phyloP scores from a whole-genome alignment of 2,797 vertebrate species.

The Kryptolebias ocellatus region DNA sequence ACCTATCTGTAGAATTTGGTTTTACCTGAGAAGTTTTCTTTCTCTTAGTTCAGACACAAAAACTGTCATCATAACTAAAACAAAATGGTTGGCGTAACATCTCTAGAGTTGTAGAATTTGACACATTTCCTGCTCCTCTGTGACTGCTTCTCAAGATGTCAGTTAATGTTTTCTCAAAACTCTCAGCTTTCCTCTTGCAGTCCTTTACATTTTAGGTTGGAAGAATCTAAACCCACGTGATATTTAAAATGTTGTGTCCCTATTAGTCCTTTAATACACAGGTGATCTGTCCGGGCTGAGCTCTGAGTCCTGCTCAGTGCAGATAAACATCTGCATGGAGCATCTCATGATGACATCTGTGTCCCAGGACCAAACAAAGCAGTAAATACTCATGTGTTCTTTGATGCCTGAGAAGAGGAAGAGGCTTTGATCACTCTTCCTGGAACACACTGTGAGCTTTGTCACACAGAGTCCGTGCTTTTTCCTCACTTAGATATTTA shows the following conservation, averaged over 20 bases:
- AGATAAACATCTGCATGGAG: background rate
- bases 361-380: conserved; percentile 71
- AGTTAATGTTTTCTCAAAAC: background rate
- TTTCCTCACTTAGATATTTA: conserved; percentile 54
- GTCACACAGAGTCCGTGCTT: conserved; percentile 51
- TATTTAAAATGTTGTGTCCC: background rate
- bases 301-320: background rate
- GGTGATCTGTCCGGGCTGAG: conserved; percentile 9
- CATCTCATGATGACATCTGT: conserved; percentile 48
- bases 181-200: background rate
- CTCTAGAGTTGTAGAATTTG: no score
- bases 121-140: no score
- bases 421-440: conserved; percentile 77
- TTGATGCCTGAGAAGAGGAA: conserved; percentile 78
- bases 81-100: no score
- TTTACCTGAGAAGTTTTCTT: no score
- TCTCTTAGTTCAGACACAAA: no score
- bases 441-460: conserved; percentile 59
- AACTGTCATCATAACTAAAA: no score
- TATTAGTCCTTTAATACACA: background rate
- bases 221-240: background rate
- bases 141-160: background rate
- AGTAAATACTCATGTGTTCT: conserved; percentile 73
- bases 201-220: background rate
- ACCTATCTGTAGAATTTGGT: no score